Conservation (phyloP, 2,797 vertebrate genomes). For the Chelmon rostratus region DNA sequence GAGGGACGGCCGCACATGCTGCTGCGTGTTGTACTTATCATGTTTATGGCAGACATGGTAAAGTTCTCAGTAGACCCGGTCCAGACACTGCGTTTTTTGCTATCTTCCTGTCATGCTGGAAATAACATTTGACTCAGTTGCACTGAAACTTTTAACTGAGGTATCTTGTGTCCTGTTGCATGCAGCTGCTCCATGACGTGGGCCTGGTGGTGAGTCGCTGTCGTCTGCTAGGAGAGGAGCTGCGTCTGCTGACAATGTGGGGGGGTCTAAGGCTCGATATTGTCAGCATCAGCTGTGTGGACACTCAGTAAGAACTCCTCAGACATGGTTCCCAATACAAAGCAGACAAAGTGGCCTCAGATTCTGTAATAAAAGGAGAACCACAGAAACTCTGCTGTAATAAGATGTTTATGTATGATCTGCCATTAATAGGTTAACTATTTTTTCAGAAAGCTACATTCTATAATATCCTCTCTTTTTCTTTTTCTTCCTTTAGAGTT, state of each 20-base stretch:
- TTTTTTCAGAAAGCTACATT: neutral
- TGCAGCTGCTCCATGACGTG: slow-evolving; percentile 84
- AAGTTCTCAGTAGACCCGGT: neutral
- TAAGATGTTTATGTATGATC: too few relatives aligned
- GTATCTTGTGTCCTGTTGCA: neutral
- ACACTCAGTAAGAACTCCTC: slow-evolving; percentile 73
- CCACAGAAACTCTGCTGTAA: too few relatives aligned
- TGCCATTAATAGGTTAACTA: neutral
- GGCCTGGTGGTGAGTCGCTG: slow-evolving; percentile 82
- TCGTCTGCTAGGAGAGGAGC: slow-evolving; percentile 86
- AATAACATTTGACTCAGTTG: neutral
- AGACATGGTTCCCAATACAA: neutral
- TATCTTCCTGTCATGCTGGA: neutral
- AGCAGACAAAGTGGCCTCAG: neutral
- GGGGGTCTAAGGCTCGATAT: slow-evolving; percentile 80
- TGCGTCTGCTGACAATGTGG: slow-evolving; percentile 82
- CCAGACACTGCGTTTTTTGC: neutral
- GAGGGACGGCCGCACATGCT: neutral
- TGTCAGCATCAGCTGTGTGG: slow-evolving; percentile 76
- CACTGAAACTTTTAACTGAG: neutral
- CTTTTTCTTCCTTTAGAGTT: slow-evolving; percentile 72
- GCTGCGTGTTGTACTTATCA: neutral
- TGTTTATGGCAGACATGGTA: neutral
- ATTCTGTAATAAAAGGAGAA: too few relatives aligned
- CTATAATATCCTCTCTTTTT: neutral